Evolutionary conservation across 2,113 vertebrate species (phyloP), one percentile per base, ranked within the genome.

Genomic region (Anguilla rostrata): DNA sequence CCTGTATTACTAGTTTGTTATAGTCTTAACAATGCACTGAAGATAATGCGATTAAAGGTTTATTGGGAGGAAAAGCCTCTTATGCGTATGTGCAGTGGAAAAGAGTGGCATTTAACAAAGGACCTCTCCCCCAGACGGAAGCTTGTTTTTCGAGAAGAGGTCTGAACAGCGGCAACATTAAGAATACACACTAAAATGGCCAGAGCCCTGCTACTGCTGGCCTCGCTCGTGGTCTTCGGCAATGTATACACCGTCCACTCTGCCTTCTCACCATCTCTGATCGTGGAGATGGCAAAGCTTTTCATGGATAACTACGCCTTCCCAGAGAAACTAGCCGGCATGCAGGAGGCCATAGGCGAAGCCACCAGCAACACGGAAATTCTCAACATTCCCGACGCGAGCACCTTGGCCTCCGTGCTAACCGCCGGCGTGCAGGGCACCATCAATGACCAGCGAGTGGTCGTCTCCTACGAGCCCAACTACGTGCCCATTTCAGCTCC

Each of bases 221-320:
- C 84, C 18, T 90, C 88, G 79, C 66, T 95, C 81, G 78, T 95
- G 20, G 20, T 92, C 85, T 85, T 94, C 71, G 89, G 93, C 39
- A 93, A 92, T 90, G 89, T 91, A 34, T 81, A 90, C 46, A 40
- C 91, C 40, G 91, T 90, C 14, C 91, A 92, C 22, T 93, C 95
- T 6, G 88, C 95, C 15, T 97, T 97, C 90, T 91, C 97, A 12
- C 94, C 96, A 0, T 91, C 91, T 29, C 90, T 99, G 87, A 95
- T 99, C 22, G 82, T 95, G 87, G 97, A 98, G 85, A 96, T 98
- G 95, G 97, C 96, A 88, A 96, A 96, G 91, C 91, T 98, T 20
- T 94, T 99, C 86, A 89, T 97, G 93, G 96, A 99, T 86, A 99
- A 98, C 92, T 99, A 99, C 91, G 98, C 97, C 93, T 97, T 97